phyloP scores from a whole-genome alignment of 2,797 vertebrate genomes.

The Peromyscus melanophrys region DNA sequence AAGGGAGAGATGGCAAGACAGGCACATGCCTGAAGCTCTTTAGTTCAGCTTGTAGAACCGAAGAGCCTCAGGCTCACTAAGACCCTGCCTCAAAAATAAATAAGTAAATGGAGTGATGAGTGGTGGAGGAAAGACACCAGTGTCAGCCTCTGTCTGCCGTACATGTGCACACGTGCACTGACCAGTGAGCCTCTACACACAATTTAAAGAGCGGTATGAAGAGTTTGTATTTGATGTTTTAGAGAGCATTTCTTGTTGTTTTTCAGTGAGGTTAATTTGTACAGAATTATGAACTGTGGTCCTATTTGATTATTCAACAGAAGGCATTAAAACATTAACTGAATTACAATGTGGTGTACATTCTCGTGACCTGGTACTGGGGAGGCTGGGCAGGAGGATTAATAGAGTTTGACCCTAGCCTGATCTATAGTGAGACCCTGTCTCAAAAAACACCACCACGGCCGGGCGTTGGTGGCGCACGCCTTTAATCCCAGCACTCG shows the following conservation, averaged over 20 bases:
- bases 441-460: neutral
- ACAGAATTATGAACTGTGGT: conserved; percentile 49
- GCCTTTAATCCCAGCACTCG: no score
- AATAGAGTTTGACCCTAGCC: neutral
- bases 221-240: conserved; percentile 58
- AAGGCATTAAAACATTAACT: conserved; percentile 15
- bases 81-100: neutral
- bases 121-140: neutral
- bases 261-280: conserved; percentile 64
- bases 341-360: neutral
- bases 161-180: neutral
- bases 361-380: neutral
- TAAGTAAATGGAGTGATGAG: neutral
- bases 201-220: conserved; percentile 15
- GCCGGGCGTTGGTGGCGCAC: no score
- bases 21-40: neutral
- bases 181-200: neutral
- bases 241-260: conserved; percentile 1
- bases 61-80: neutral
- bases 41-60: neutral
- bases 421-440: neutral
- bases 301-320: conserved; percentile 52
- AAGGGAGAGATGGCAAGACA: neutral
- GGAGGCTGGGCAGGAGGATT: neutral
- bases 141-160: neutral